Evolutionary conservation across 2,888 invertebrate genomes (phyloP).

Genomic region (Cephonodes hylas): DNA sequence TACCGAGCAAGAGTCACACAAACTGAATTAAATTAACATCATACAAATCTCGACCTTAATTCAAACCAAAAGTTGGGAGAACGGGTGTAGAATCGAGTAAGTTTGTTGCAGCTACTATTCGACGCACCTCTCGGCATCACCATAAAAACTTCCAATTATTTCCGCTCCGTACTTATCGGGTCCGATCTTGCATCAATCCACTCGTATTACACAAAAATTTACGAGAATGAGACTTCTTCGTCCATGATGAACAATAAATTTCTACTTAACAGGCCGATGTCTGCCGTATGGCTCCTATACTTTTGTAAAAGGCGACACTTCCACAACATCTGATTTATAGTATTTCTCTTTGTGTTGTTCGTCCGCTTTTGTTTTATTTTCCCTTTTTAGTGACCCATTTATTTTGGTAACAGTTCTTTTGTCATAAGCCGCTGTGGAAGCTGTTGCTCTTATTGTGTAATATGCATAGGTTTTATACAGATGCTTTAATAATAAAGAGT

Average conservation of each 20-base stretch:
- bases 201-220: slow-evolving; percentile 73
- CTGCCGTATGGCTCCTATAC: slow-evolving; percentile 47
- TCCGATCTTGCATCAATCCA: slow-evolving; percentile 66
- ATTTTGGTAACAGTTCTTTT: slow-evolving; percentile 45
- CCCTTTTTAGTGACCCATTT: slow-evolving; percentile 33
- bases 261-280: slow-evolving; percentile 58
- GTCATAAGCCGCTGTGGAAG: slow-evolving; percentile 35
- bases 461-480: slow-evolving; percentile 23
- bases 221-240: slow-evolving; percentile 63
- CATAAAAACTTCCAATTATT: slow-evolving; percentile 71
- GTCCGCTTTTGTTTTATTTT: slow-evolving; percentile 27
- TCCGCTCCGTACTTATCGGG: slow-evolving; percentile 63
- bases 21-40: slow-evolving; percentile 31
- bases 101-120: slow-evolving; percentile 19
- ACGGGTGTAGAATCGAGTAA: slow-evolving; percentile 23
- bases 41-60: slow-evolving; percentile 39
- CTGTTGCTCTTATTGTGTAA: slow-evolving; percentile 35
- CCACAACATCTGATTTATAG: slow-evolving; percentile 62
- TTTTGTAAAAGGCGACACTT: slow-evolving; percentile 47
- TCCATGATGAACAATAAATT: slow-evolving; percentile 72
- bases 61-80: slow-evolving; percentile 28
- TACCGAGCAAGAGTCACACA: slow-evolving; percentile 35
- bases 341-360: slow-evolving; percentile 48
- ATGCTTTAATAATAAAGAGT: not conserved
- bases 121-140: slow-evolving; percentile 43